A percentile compares a stretch with the other conserved stretches of the same genome.
phyloP scores from a whole-genome alignment of 2,888 invertebrate species.

The Incurvaria masculella region DNA sequence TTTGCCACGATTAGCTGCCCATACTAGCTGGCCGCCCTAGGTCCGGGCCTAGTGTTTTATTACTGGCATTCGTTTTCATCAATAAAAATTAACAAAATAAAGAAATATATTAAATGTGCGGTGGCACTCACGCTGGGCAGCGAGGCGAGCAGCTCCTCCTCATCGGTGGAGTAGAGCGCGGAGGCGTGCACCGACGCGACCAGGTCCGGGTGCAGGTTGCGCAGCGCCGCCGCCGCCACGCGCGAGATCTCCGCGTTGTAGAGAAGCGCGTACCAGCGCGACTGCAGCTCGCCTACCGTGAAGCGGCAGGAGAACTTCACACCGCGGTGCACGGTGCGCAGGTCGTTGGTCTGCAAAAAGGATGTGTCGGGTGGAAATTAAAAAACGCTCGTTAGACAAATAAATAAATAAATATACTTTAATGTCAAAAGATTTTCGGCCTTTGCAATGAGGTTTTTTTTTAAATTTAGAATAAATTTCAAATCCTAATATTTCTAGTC shows the following conservation, averaged over 20 bases:
- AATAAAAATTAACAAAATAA: no score
- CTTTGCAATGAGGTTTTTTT: no score
- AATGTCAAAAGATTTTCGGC: no score
- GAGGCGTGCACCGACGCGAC: slow-evolving; percentile 83
- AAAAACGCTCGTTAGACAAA: not conserved
- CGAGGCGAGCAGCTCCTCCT: slow-evolving; percentile 82
- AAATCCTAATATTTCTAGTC: not conserved
- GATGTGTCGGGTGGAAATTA: not conserved
- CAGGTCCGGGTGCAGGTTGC: slow-evolving; percentile 89
- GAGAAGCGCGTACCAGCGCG: slow-evolving; percentile 93
- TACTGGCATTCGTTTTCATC: no score
- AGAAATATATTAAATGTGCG: no score
- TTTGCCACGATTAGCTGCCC: no score
- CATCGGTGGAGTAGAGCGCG: slow-evolving; percentile 85
- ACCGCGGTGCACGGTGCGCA: slow-evolving; percentile 81
- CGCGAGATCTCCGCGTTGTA: slow-evolving; percentile 94
- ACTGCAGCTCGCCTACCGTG: slow-evolving; percentile 89
- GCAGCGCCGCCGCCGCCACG: slow-evolving; percentile 89
- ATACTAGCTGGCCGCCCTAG: no score
- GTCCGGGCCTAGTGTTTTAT: no score
- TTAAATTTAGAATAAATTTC: no score
- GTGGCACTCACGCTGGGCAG: slow-evolving; percentile 63
- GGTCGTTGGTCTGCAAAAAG: slow-evolving; percentile 65
- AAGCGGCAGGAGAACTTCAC: slow-evolving; percentile 96
- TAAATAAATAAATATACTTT: not conserved